Conservation (phyloP, 2,888 invertebrate species). For the Galeopsomyia nigrocyanea region DNA sequence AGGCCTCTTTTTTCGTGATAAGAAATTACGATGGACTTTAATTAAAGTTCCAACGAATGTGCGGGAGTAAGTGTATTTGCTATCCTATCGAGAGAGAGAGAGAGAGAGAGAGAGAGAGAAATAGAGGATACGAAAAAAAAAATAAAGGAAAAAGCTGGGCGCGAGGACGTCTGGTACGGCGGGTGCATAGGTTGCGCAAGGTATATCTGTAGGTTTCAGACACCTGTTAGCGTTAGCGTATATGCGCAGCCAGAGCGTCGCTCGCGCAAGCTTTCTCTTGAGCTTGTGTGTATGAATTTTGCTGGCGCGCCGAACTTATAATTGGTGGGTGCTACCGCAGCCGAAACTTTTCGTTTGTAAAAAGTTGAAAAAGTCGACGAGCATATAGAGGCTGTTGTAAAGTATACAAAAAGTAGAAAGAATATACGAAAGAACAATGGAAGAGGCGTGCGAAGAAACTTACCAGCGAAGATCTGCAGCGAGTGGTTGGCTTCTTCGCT, state of each 20-base stretch:
- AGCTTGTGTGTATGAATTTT: neutral
- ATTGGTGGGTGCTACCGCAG: too few species aligned
- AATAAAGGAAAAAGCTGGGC: neutral
- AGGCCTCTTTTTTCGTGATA: too few species aligned
- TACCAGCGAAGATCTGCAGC: constrained; percentile 62
- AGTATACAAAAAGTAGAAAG: neutral
- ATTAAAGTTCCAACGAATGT: too few species aligned
- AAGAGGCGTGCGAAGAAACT: constrained; percentile 6
- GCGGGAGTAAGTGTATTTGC: neutral
- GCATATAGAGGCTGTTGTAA: too few species aligned
- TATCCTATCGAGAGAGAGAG: neutral
- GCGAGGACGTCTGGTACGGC: neutral
- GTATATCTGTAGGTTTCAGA: constrained; percentile 65
- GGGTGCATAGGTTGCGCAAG: too few species aligned
- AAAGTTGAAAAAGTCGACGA: too few species aligned
- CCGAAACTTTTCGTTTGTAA: too few species aligned
- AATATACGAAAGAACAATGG: neutral
- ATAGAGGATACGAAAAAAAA: neutral
- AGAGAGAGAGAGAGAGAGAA: neutral
- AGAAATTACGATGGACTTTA: too few species aligned
- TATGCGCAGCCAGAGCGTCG: constrained; percentile 48
- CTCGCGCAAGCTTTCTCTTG: neutral
- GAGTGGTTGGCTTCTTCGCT: constrained; percentile 66
- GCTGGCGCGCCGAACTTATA: too few species aligned
- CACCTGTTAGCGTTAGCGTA: constrained; percentile 63